A percentile compares a stretch with the other conserved stretches of the same genome.
Evolutionary conservation across 1,140 invertebrate genomes (phyloP).

Genomic region (Frieseomelitta varia): DNA sequence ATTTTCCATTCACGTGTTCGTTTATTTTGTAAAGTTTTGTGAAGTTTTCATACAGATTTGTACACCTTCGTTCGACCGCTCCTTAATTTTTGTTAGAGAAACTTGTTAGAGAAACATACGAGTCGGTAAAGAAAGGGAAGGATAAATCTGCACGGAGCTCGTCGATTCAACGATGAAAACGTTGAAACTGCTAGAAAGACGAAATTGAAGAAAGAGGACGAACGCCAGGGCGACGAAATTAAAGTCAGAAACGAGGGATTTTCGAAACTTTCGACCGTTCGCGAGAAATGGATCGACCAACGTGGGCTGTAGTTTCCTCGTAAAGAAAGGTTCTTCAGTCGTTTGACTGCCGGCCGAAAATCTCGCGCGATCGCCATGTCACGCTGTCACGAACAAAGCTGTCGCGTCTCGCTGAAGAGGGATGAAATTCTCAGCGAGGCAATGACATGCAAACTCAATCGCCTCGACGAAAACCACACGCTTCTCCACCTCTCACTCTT

Average conservation of each 20-base stretch:
- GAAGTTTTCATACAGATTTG: too few species aligned
- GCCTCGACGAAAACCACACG: neutral
- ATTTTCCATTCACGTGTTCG: too few species aligned
- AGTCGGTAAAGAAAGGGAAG: too few species aligned
- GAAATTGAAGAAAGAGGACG: neutral
- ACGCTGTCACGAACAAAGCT: neutral
- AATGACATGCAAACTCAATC: conserved; percentile 28
- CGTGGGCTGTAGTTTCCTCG: neutral
- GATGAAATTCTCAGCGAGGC: neutral
- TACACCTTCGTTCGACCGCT: too few species aligned
- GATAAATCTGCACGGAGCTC: too few species aligned
- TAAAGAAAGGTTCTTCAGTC: neutral
- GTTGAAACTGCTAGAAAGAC: too few species aligned
- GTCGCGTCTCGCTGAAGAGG: rapidly evolving
- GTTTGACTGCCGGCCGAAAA: neutral
- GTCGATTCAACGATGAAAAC: too few species aligned
- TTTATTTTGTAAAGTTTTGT: too few species aligned
- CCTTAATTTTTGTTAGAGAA: too few species aligned
- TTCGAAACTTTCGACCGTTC: neutral
- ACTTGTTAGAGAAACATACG: too few species aligned
- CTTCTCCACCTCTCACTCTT: too few species aligned
- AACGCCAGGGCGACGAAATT: too few species aligned
- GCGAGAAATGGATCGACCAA: neutral
- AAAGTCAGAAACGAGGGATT: neutral
- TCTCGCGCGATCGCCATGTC: neutral